Evolutionary conservation across 2,113 vertebrate genomes (phyloP), one percentile per base, ranked within the genome.

Genomic region (Terrapene triunguis): DNA sequence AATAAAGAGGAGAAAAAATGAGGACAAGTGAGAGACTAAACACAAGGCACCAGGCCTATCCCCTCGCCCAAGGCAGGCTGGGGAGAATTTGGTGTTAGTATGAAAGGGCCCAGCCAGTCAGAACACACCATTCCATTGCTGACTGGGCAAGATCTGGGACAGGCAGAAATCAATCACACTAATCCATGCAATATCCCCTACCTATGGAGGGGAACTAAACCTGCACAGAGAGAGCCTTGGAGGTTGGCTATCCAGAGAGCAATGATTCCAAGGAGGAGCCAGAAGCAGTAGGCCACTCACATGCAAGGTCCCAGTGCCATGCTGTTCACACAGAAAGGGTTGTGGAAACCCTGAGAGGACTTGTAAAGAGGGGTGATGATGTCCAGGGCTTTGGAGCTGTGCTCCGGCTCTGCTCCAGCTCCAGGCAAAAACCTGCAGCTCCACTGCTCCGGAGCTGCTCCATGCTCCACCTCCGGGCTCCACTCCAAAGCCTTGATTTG

Each of bases 1-100:
- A 92, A 93, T 11, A 95, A 89, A 90, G 35, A 93, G 6, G 5
- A 53, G 83, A 79, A 95, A 50, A 86, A n/a, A 87, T 17, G 80
- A 88, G 32, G 90, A 85, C 14, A 72, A 83, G 29, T 13, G 44
- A 89, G 80, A 86, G 38, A 80, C 65, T 90, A 87, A 97, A n/a
- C 29, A 85, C n/a, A 85, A 83, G 88, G 9, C 17, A 8, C n/a
- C 5, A 38, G 53, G 42, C 10, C 38, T 74, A 62, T 7, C 47
- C 81, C 51, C 80, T 82, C 91, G 47, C 22, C 81, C 42, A 32
- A 80, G 82, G 13, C 87, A 94, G 78, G 27, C 79, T 89, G 74
- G 54, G 35, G 91, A 88, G 74, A 88, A 1, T 59, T 1, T 85
- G 10, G 25, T 38, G 72, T 32, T 69, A 38, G 47, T 21, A 29